Evolutionary conservation across 2,888 invertebrate genomes (phyloP).

Genomic region (Caenorhabditis angaria): DNA sequence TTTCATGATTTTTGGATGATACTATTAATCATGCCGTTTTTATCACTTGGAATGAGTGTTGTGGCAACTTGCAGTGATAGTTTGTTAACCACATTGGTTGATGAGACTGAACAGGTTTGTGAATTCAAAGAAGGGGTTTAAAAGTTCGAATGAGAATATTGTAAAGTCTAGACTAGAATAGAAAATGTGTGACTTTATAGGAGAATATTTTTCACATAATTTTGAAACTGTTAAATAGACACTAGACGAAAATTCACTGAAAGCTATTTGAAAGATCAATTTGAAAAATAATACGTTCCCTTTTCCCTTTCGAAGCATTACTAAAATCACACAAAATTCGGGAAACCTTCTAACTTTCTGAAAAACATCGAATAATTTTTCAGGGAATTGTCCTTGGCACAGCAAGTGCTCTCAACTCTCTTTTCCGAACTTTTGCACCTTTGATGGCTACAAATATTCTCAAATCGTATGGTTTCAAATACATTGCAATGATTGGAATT

Average conservation of each 20-base stretch:
- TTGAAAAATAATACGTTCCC: too few species aligned
- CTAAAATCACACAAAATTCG: conserved; percentile 13
- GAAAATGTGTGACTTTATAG: too few species aligned
- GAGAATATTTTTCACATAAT: too few species aligned
- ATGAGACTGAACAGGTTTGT: conserved; percentile 53
- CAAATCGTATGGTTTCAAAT: conserved; percentile 48
- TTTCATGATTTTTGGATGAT: conserved; percentile 55
- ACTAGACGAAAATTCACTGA: too few species aligned
- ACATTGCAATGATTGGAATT: conserved; percentile 42
- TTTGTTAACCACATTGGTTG: conserved; percentile 51
- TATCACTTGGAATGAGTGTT: conserved; percentile 57
- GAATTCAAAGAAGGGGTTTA: too few species aligned
- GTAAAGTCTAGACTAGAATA: too few species aligned
- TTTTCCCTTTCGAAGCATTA: too few species aligned
- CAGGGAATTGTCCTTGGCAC: conserved; percentile 60
- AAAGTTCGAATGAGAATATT: too few species aligned
- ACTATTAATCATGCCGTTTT: conserved; percentile 51
- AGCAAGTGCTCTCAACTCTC: conserved; percentile 52
- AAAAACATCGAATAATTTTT: conserved; percentile 9
- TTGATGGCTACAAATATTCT: conserved; percentile 49
- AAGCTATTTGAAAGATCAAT: too few species aligned
- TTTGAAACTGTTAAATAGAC: too few species aligned
- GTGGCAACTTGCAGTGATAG: conserved; percentile 56
- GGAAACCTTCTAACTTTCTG: conserved; percentile 25
- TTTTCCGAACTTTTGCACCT: conserved; percentile 55